Percentiles rank a stretch among this genome's conserved stretches.
These are phyloP conservation scores for Spatula clypeata DNA, from an alignment of 2,797 vertebrate species.

Conservation along the genomic window DNA sequence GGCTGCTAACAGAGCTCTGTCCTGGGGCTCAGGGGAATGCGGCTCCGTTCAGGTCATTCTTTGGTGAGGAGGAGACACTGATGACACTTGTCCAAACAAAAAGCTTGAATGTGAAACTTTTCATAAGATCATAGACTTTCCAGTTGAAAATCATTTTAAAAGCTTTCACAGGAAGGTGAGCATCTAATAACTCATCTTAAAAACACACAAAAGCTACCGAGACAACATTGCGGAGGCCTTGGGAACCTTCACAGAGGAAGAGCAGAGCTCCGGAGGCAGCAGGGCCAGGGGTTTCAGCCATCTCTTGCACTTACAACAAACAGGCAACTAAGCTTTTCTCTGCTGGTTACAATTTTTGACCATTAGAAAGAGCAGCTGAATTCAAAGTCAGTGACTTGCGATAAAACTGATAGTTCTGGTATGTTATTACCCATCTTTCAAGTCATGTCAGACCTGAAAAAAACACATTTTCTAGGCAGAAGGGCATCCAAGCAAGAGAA, in stretches of 20 bases:
- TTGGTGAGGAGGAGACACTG: neutral
- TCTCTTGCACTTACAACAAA: constrained; percentile 18
- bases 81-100: neutral
- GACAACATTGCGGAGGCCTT: neutral
- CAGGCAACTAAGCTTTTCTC: constrained; percentile 17
- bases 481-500: neutral
- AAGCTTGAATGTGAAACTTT: neutral
- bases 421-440: constrained; percentile 41
- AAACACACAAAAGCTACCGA: neutral
- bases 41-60: neutral
- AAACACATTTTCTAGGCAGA: neutral
- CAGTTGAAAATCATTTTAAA: neutral
- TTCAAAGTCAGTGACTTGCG: constrained; percentile 37
- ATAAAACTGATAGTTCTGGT: constrained; percentile 6
- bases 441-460: neutral
- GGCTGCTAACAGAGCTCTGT: neutral
- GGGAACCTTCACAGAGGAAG: neutral
- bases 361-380: constrained; percentile 44
- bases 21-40: rapidly evolving
- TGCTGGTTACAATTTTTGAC: constrained; percentile 24
- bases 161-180: neutral
- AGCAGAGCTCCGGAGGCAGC: neutral
- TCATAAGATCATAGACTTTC: neutral
- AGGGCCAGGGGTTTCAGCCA: constrained; percentile 11
- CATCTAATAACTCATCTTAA: neutral